Evolutionary conservation across 1,140 invertebrate genomes (phyloP).

Genomic region (Armadillidium nasatum): DNA sequence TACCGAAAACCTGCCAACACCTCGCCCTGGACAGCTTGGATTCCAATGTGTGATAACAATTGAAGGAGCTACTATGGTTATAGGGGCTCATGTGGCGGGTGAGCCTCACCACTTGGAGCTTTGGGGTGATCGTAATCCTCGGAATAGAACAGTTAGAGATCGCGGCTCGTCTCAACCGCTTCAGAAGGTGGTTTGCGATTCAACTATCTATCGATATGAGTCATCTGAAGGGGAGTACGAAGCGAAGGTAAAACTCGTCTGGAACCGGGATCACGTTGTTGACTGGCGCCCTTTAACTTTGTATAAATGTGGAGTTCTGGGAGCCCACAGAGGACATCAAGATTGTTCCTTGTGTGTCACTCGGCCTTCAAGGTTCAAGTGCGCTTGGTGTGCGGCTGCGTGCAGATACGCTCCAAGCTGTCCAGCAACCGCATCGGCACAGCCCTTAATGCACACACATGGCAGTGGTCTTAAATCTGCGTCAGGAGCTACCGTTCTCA

Average conservation of each 20-base stretch:
- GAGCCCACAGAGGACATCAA: constrained; percentile 81
- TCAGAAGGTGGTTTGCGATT: constrained; percentile 80
- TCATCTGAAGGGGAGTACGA: constrained; percentile 76
- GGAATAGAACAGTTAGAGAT: neutral
- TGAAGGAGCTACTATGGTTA: constrained; percentile 79
- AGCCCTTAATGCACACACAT: constrained; percentile 74
- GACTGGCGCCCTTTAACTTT: constrained; percentile 82
- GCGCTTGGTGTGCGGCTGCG: constrained; percentile 83
- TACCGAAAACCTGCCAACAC: constrained; percentile 82
- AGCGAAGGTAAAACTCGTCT: constrained; percentile 80
- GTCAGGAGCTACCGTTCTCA: constrained; percentile 50
- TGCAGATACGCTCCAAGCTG: constrained; percentile 82
- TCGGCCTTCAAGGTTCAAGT: constrained; percentile 72
- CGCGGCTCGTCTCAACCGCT: constrained; percentile 44
- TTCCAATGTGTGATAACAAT: constrained; percentile 88
- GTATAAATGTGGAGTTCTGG: constrained; percentile 90
- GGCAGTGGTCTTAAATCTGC: constrained; percentile 65
- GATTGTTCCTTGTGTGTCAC: constrained; percentile 93
- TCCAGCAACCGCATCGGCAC: constrained; percentile 59
- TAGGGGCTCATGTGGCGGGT: constrained; percentile 67
- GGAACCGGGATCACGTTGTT: constrained; percentile 87
- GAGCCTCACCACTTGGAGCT: constrained; percentile 4
- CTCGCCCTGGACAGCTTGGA: constrained; percentile 62
- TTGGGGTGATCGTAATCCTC: neutral
- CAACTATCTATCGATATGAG: constrained; percentile 84